Evolutionary conservation across 2,113 vertebrate genomes (phyloP).

Genomic region (Lepisosteus osseus): DNA sequence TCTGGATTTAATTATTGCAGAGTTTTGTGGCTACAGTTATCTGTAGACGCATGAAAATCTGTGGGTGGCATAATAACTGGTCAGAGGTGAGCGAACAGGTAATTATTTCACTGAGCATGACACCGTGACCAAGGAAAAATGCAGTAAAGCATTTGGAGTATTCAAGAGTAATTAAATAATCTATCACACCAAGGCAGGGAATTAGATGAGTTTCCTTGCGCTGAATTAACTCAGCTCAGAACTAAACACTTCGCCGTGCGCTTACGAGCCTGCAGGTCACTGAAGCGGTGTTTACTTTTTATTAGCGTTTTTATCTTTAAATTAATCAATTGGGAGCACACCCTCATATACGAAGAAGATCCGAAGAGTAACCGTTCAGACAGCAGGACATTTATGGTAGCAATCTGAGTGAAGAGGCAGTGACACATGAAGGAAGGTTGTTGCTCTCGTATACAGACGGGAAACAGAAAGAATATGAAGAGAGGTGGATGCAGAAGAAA

Average conservation of each 20-base stretch:
- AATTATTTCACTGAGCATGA: background rate
- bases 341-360: no score
- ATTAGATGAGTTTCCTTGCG: background rate
- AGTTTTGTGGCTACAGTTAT: background rate
- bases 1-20: background rate
- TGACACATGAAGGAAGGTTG: no score
- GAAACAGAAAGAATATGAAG: no score
- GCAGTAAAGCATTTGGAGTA: background rate
- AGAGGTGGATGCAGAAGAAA: no score
- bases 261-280: background rate
- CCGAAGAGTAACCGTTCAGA: no score
- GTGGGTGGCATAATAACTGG: background rate
- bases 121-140: background rate
- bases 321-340: no score
- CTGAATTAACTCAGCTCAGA: background rate
- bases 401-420: no score
- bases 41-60: background rate
- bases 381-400: no score
- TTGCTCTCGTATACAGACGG: no score
- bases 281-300: background rate
- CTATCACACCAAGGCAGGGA: background rate
- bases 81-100: background rate
- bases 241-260: background rate
- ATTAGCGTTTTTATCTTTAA: background rate
- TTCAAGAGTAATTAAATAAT: constrained; percentile 1